A percentile compares a stretch with the other conserved stretches of the same genome.
phyloP scores from a whole-genome alignment of 2,797 vertebrate species.

The Poecilia gillii region DNA sequence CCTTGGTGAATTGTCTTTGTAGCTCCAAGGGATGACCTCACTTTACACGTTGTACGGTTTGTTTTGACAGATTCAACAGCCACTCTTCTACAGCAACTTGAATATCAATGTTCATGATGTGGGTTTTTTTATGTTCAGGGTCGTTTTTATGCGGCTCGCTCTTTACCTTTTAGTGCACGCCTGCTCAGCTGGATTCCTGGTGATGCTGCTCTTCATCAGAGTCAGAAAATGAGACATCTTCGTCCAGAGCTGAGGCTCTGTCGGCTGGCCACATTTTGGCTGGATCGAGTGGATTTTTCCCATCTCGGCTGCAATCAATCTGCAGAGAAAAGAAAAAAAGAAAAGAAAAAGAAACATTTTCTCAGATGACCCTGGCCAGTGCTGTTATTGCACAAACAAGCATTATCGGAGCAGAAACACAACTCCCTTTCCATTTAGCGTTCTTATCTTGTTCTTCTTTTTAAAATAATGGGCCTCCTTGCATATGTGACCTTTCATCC shows the following conservation, averaged over 20 bases:
- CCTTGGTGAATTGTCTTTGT: not conserved
- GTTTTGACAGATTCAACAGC: not conserved
- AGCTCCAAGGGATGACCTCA: not conserved
- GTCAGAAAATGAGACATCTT: conserved; percentile 75
- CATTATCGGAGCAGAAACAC: conserved; percentile 59
- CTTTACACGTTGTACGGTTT: not conserved
- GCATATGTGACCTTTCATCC: conserved; percentile 56
- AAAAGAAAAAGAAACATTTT: conserved; percentile 49
- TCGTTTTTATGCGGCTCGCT: not conserved
- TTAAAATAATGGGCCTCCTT: conserved; percentile 42
- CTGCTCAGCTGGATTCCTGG: conserved; percentile 8
- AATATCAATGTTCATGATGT: not conserved
- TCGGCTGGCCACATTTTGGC: conserved; percentile 33
- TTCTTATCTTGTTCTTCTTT: conserved; percentile 61
- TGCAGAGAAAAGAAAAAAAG: conserved; percentile 32
- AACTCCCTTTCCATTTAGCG: conserved; percentile 65
- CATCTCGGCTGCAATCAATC: conserved; percentile 79
- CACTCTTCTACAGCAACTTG: too few species aligned
- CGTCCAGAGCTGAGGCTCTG: conserved; percentile 74
- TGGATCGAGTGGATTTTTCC: conserved; percentile 80
- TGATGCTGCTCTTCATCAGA: conserved; percentile 54
- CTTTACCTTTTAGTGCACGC: conserved; percentile 33
- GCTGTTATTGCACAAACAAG: conserved; percentile 64
- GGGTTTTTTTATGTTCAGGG: not conserved
- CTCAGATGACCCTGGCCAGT: conserved; percentile 45